phyloP scores from a whole-genome alignment of 2,797 vertebrate genomes.

The Crenuchus spilurus region DNA sequence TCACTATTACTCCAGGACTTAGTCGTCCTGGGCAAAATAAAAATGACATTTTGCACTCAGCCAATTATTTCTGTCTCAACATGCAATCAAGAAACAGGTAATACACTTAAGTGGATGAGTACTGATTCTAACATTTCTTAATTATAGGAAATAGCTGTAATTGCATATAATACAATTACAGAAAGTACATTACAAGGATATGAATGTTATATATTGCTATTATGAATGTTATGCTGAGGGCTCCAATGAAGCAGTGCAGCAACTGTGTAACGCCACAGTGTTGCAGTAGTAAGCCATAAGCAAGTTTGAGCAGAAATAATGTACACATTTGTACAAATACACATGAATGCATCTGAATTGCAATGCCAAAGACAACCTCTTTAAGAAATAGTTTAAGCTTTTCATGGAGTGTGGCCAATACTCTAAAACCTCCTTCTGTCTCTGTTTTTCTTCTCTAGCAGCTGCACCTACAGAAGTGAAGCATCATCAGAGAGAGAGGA shows the following conservation, averaged over 20 bases:
- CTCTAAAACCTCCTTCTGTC: slow-evolving; percentile 2
- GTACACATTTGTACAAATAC: background rate
- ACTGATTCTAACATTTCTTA: slow-evolving; percentile 9
- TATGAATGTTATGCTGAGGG: too few species aligned
- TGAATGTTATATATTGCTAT: background rate
- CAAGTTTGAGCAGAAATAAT: background rate
- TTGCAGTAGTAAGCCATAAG: background rate
- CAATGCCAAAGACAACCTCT: background rate
- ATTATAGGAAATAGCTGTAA: background rate
- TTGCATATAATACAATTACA: background rate
- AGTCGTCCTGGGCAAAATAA: background rate
- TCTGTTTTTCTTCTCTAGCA: slow-evolving; percentile 66
- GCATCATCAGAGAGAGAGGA: slow-evolving; percentile 84
- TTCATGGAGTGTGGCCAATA: background rate
- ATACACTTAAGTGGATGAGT: background rate
- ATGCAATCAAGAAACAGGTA: background rate
- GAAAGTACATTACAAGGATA: background rate
- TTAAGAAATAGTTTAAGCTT: slow-evolving; percentile 1
- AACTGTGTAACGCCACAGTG: background rate
- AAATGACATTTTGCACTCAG: background rate
- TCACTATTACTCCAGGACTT: background rate
- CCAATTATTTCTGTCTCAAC: background rate
- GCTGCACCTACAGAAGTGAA: slow-evolving; percentile 78
- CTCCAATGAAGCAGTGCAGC: background rate
- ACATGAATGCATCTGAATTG: background rate